phyloP scores from a whole-genome alignment of 2,888 invertebrate species.

The Fissipunctia ypsillon region DNA sequence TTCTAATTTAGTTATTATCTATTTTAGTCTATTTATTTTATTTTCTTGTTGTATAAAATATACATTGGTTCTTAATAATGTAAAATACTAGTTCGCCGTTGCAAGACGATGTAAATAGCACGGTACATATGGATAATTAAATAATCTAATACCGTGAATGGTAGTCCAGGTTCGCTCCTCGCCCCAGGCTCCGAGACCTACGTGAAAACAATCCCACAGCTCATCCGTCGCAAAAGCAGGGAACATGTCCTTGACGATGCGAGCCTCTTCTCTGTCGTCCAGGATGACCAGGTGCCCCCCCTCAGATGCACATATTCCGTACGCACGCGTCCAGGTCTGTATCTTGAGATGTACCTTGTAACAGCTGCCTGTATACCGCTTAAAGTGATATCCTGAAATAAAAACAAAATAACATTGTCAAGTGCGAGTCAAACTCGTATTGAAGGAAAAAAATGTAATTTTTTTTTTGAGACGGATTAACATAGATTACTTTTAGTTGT shows the following conservation, averaged over 20 bases:
- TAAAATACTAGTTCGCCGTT: not conserved
- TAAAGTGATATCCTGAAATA: slow-evolving; percentile 37
- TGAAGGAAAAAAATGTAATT: not conserved
- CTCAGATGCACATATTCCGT: slow-evolving; percentile 31
- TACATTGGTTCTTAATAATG: not conserved
- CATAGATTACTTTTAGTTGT: not conserved
- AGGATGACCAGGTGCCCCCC: slow-evolving; percentile 45
- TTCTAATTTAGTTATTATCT: too few species aligned
- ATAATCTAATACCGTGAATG: slow-evolving; percentile 16
- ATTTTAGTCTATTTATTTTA: too few species aligned
- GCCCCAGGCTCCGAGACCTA: slow-evolving; percentile 20
- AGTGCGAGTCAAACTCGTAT: not conserved
- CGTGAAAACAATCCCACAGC: slow-evolving; percentile 21
- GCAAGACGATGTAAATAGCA: not conserved
- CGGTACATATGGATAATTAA: not conserved
- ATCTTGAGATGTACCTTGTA: slow-evolving; percentile 27
- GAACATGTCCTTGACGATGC: slow-evolving; percentile 21
- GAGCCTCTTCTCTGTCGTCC: slow-evolving; percentile 41
- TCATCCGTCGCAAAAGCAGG: not conserved
- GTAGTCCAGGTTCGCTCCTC: slow-evolving; percentile 6
- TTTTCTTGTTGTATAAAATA: not conserved
- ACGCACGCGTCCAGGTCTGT: slow-evolving; percentile 24
- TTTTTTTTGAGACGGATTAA: not conserved
- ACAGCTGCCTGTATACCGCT: slow-evolving; percentile 40
- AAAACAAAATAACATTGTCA: not conserved